Evolutionary conservation across 2,888 invertebrate genomes (phyloP), one percentile per base, ranked within the genome.

Genomic region (Acleris literana): DNA sequence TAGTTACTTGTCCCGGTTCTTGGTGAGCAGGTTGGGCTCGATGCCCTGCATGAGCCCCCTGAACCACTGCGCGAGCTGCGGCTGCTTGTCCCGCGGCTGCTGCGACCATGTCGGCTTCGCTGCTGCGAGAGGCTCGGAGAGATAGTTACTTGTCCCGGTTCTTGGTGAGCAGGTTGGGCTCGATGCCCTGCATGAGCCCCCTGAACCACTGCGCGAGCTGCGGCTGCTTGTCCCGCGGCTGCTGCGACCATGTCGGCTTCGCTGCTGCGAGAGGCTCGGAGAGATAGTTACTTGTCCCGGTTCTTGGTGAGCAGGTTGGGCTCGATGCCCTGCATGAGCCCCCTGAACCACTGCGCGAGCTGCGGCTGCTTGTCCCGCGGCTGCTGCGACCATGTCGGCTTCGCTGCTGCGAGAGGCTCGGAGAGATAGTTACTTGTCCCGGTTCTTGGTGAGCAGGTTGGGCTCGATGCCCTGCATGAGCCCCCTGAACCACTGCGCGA

Each of bases 391-490:
- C 78, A 99, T 96, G 84, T 95, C 97, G 76, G 96, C 96, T 96
- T 96, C 96, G 59, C 98, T 94, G 78, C 98, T 90, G 48, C 93
- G 93, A 25, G 25, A 25, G 25, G 25, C 25, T 25, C 25, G 81
- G 93, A 90, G 89, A 95, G 25, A 25, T 25, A 25, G 61, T 66
- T 46, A 66, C 65, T 66, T 97, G 93, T 99, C 99, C 83, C 99
- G 95, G 92, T 99, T 99, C 94, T 98, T 99, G 69, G 97, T 97
- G 71, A 98, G 95, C 78, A 99, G 94, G 90, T 98, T 99, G 74
- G 98, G 94, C 89, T 99, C 99, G 73, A 99, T 97, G 39, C 98
- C 98, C 69, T 97, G 96, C 99, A 99, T 99, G 46, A 99, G 94
- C 78, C 96, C 97, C 78, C 97, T 96, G 93, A 99, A 99, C 96